Evolutionary conservation across 1,140 invertebrate genomes (phyloP), one percentile per base, ranked within the genome.

Genomic region (Plectrocnemia conspersa): DNA sequence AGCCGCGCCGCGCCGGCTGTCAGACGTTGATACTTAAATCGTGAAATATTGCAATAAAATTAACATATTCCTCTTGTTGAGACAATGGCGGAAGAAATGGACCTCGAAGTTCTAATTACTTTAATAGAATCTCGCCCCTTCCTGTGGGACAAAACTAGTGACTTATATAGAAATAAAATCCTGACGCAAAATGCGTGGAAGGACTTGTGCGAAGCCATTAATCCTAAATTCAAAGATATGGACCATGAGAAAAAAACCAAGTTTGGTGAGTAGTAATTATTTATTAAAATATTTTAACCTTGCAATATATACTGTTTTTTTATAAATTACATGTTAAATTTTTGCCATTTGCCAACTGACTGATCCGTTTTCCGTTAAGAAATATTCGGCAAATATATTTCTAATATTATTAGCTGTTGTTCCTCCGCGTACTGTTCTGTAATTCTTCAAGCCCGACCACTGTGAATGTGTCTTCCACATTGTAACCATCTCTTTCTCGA

Each of bases 401-500:
- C 32, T 33, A 33, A 33, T 33, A 33, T 33, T 15, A 9, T 33
- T 33, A 33, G 32, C 32, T 29, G 27, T 29, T 29, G 27, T 29
- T 29, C 27, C 27, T 29, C 27, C 27, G n/a, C 27, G 27, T 29
- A 29, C 27, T 29, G n/a, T n/a, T 11, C 15, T 16, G 15, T 18
- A 49, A 9, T 15, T 49, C 47, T 19, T 16, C 40, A 18, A 32
- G 13, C 13, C 53, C 24, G n/a, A 52, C 18, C 58, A 48, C 15
- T 35, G n/a, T 11, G 11, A 33, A 7, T 10, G 59, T 64, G 45
- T 69, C 55, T 29, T 68, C 61, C 63, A 48, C 64, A 7, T 35
- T 53, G 49, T 59, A 60, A 25, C 65, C 66, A 59, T 70, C 66
- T 41, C 66, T 57, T 45, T 61, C 32, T 25, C 63, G 48, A 41